Base-by-base conservation (phyloP, 2,797 vertebrate species). In the Tachyglossus aculeatus region DNA sequence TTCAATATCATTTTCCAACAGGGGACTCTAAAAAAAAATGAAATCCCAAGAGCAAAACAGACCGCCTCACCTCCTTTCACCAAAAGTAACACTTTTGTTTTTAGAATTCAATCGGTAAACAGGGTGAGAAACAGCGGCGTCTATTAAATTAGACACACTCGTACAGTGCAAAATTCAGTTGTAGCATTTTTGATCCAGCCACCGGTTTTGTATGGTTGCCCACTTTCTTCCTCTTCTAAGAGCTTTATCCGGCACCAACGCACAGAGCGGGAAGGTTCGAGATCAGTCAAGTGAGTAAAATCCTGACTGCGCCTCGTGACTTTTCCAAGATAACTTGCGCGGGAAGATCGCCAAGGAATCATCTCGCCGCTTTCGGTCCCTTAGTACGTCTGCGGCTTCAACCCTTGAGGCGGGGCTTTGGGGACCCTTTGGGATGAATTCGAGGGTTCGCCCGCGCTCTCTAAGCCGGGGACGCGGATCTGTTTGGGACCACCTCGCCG, bases 31-130 rank as follows among this genome's bases (percentile, higher is more conserved):
- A 60, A 79, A 74, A 48, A 29, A 70, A 29, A 22, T 8, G 73
- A 71, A 71, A 73, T 51, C 45, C 81, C 71, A n/a, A 61, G 32
- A 78, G 78, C 78, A 78, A 38, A 80, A 81, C 83, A 68, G 22
- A 55, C 69, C 45, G 52, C 2, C 59, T 64, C 67, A 54, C 19
- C 57, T 51, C n/a, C 15, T 52, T 80, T 34, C 27, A n/a, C n/a
- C n/a, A 31, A 19, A 56, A 74, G 61, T 56, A 73, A 86, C 76
- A 81, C 37, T 38, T 22, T 24, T 57, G 56, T 56, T 67, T 65
- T 72, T 51, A 67, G 32, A 71, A 10, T 69, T n/a, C n/a, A n/a
- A n/a, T n/a, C 74, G 74, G 40, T 43, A 67, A 51, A 65, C 54
- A 24, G 55, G 21, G 45, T 52, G 52, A 48, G 70, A 80, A 77